phyloP scores from a whole-genome alignment of 2,888 invertebrate species.

The Conops quadrifasciatus region DNA sequence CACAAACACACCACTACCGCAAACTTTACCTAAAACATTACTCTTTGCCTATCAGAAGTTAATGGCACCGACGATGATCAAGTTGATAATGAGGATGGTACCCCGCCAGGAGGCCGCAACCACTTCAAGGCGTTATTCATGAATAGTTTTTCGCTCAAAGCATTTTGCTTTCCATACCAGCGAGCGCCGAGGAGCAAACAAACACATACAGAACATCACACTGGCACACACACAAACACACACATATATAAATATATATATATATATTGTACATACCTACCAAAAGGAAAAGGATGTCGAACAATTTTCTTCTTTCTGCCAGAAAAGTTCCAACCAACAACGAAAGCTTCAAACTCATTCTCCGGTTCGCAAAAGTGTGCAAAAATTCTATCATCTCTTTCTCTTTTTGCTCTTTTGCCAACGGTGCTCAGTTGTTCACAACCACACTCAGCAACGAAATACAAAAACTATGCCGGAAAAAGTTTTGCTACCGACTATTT shows the following conservation, averaged over 20 bases:
- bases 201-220: neutral
- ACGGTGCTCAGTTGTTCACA: no score
- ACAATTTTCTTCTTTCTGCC: no score
- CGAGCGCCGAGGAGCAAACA: no score
- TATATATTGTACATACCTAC: neutral
- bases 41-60: neutral
- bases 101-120: neutral
- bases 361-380: no score
- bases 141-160: conserved; percentile 21
- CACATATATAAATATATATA: neutral
- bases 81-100: neutral
- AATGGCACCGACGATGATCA: neutral
- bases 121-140: conserved; percentile 34
- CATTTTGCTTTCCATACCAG: neutral
- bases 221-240: conserved; percentile 2
- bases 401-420: no score
- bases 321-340: no score
- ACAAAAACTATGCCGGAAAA: no score
- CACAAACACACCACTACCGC: neutral
- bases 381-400: no score
- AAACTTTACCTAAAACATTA: neutral
- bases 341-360: no score
- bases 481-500: no score
- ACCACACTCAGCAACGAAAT: neutral
- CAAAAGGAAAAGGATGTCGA: no score